phyloP scores from a whole-genome alignment of 2,113 vertebrate species.

The Pluvialis apricaria region DNA sequence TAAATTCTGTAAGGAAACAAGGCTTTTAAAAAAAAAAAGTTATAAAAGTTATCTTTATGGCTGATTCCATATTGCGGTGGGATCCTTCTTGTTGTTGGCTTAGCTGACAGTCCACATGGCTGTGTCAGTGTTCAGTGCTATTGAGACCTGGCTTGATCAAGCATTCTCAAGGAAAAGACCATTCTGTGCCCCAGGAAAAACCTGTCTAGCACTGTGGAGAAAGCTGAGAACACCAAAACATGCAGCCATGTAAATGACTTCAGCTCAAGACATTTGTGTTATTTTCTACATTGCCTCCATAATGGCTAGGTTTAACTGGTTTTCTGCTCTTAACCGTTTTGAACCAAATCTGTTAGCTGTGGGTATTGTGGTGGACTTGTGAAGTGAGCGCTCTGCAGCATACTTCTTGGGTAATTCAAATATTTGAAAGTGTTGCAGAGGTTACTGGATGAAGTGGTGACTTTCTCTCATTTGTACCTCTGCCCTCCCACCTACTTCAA shows the following conservation, averaged over 20 bases:
- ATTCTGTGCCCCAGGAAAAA: not conserved
- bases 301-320: not conserved
- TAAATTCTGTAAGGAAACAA: not conserved
- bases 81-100: not conserved
- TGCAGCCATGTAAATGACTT: not conserved
- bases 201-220: not conserved
- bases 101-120: not conserved
- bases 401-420: not conserved
- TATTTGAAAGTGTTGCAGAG: not conserved
- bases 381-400: not conserved
- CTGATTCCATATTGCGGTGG: accelerated
- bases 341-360: not conserved
- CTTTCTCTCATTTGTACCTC: not conserved
- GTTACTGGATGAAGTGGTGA: not conserved
- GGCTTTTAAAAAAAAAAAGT: not conserved
- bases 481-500: not conserved
- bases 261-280: not conserved
- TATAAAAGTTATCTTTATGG: not conserved
- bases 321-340: not conserved
- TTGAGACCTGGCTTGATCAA: not conserved
- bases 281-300: not conserved
- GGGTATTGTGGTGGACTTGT: not conserved
- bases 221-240: not conserved
- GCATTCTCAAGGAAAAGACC: not conserved
- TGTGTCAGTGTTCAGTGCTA: not conserved